These are phyloP conservation scores for Prietella phreatophila DNA, from an alignment of 2,113 vertebrate genomes.

Conservation along the genomic window DNA sequence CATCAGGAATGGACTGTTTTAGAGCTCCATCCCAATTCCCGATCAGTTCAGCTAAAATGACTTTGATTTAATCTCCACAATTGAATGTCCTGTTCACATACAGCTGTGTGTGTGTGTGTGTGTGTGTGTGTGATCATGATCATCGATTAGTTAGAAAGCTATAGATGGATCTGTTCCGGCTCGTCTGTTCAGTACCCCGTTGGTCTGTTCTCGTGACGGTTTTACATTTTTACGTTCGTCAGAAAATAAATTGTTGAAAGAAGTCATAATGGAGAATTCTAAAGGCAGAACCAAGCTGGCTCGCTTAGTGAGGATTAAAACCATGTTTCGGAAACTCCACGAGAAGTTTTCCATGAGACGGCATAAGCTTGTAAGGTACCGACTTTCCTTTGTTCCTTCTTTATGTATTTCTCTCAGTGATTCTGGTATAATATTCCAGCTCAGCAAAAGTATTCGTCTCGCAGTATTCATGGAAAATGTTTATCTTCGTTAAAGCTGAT, in stretches of 20 bases:
- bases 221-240: background rate
- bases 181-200: background rate
- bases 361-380: conserved; percentile 42
- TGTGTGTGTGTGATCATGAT: background rate
- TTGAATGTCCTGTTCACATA: background rate
- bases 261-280: background rate
- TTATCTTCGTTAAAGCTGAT: background rate
- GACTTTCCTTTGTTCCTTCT: background rate
- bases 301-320: conserved; percentile 51
- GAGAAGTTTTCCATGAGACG: conserved; percentile 31
- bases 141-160: conserved; percentile 11
- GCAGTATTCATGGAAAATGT: background rate
- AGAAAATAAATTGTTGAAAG: background rate
- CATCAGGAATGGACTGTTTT: background rate
- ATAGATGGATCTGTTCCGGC: background rate
- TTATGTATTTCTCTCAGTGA: background rate
- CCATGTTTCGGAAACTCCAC: conserved; percentile 45
- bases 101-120: background rate
- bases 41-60: background rate
- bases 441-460: background rate
- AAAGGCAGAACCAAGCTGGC: conserved; percentile 41
- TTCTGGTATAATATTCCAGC: background rate
- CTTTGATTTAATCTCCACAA: background rate
- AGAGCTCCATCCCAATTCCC: background rate
- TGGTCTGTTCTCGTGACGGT: background rate